Base-by-base conservation (phyloP, 2,888 invertebrate genomes). In the Sepiola atlantica region DNA sequence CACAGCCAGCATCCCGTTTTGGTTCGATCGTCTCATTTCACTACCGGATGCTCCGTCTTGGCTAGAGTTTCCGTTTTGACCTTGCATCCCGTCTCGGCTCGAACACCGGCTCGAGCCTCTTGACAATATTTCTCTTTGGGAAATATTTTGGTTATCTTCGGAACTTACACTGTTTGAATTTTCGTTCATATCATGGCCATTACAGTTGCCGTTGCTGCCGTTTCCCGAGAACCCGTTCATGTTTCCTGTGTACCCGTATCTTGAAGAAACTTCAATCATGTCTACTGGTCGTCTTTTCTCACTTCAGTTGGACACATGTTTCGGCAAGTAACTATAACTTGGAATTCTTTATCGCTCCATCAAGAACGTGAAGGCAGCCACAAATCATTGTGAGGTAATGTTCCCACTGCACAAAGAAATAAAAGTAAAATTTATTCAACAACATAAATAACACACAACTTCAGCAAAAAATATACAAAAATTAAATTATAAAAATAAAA, bases 141-240 rank as follows among this genome's bases (percentile, higher is more conserved):
- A 77, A 77, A 16, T n/a, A 4, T n/a, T 77, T n/a, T 77, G 77
- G 32, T n/a, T 92, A n/a, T 92, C 92, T 45, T 92, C 92, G 4
- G 92, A 92, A 92, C 92, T 92, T 14, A 92, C 12, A 92, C 92
- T n/a, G 16, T 92, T 54, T 54, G 92, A 92, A 92, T n/a, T 55
- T 28, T 92, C 92, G 28, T 92, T 55, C 1, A n/a, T 92, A 2
- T 45, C 55, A n/a, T 45, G 28, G n/a, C 45, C 28, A 10, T 92
- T 92, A 8, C 28, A 28, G 45, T 92, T 54, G 92, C 24, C 28
- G 92, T 6, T 21, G 54, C 28, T 92, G 92, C 1, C 54, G 18
- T 3, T 92, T 32, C 32, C 77, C 4, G 16, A 14, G 14, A 77
- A 77, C 14, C 77, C 77, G 14, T 77, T 77, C 16, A 77, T 77